These are phyloP conservation scores for Athripsodes cinereus DNA, from an alignment of 2,888 invertebrate genomes.

Conservation along the genomic window DNA sequence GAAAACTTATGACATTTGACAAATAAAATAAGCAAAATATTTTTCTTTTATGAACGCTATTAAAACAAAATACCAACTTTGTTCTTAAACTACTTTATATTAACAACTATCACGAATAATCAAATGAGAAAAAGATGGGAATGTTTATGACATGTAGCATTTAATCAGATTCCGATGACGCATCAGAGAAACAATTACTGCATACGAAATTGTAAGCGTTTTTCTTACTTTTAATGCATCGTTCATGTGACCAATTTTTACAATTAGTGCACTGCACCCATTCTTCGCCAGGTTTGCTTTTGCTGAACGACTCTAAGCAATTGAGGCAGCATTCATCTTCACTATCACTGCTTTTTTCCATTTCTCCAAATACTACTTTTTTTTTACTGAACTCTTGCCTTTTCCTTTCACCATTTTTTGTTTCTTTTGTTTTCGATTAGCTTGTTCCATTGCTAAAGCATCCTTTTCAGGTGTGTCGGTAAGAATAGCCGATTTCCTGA, in stretches of 20 bases:
- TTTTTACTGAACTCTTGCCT: neutral
- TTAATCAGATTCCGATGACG: slow-evolving; percentile 1
- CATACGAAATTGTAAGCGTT: slow-evolving; percentile 3
- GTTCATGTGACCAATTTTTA: neutral
- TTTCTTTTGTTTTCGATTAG: neutral
- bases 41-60: too few species aligned
- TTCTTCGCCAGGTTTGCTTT: neutral
- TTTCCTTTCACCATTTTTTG: too few species aligned
- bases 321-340: neutral
- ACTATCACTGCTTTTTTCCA: neutral
- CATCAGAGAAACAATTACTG: slow-evolving; percentile 4
- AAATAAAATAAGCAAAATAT: too few species aligned
- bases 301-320: neutral
- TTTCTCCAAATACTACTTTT: neutral
- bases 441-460: slow-evolving; percentile 5
- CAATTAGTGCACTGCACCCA: slow-evolving; percentile 1
- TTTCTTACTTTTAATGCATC: slow-evolving; percentile 1
- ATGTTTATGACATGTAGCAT: neutral
- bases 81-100: neutral
- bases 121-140: neutral
- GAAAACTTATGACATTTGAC: too few species aligned
- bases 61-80: too few species aligned
- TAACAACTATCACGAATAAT: neutral
- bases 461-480: slow-evolving; percentile 4
- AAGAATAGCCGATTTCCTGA: neutral